Percentiles rank a stretch among this genome's conserved stretches.
Conservation (phyloP, 2,113 vertebrate species). For the Trematomus loennbergii region DNA sequence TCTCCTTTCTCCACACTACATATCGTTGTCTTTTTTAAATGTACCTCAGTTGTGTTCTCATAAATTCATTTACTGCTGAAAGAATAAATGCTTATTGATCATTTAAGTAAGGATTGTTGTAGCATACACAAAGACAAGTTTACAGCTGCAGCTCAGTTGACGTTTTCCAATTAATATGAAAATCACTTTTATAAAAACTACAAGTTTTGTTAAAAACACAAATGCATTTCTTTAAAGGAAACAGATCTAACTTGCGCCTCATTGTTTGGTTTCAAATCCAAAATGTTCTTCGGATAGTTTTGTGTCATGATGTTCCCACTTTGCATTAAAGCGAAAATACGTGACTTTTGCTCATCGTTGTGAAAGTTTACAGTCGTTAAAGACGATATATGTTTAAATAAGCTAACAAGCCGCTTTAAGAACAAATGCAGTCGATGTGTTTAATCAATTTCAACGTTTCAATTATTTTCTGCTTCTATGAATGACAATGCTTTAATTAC, state of each 20-base stretch:
- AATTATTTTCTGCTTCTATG: too few species aligned
- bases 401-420: too few species aligned
- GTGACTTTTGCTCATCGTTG: background rate
- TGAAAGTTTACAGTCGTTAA: too few species aligned
- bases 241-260: background rate
- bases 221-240: background rate
- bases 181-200: background rate
- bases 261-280: background rate
- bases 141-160: conserved; percentile 18
- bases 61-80: background rate
- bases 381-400: too few species aligned
- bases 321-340: background rate
- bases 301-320: background rate
- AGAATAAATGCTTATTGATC: background rate
- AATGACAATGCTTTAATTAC: too few species aligned
- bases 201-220: background rate
- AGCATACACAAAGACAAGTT: background rate
- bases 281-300: background rate
- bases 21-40: background rate
- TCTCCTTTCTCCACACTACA: background rate
- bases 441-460: too few species aligned
- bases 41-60: background rate
- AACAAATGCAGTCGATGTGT: too few species aligned
- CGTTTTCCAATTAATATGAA: background rate
- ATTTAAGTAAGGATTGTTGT: background rate